Evolutionary conservation across 2,113 vertebrate species (phyloP).

Genomic region (Lichenostomus cassidix): DNA sequence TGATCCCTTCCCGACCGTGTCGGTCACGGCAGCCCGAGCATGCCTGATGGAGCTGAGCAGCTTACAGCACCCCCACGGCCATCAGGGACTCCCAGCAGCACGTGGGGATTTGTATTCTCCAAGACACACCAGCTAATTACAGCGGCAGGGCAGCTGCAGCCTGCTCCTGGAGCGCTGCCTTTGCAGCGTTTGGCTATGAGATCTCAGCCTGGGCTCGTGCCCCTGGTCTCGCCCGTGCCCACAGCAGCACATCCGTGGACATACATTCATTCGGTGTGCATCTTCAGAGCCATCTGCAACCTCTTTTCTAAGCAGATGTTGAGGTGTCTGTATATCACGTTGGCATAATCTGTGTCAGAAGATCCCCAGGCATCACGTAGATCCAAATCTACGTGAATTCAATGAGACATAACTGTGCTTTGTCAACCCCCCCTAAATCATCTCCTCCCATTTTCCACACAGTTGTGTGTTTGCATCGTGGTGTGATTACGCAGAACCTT

Average conservation of each 20-base stretch:
- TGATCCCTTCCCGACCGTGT: not conserved
- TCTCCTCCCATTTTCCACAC: not conserved
- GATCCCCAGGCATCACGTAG: constrained; percentile 2
- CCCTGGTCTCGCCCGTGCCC: not conserved
- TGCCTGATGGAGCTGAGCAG: not conserved
- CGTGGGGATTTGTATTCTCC: not conserved
- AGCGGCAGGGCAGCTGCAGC: not conserved
- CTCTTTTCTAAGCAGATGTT: not conserved
- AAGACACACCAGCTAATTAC: not conserved
- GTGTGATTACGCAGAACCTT: constrained; percentile 43
- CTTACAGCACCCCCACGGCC: not conserved
- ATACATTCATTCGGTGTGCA: not conserved
- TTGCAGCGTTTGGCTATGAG: not conserved
- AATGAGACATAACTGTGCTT: constrained; percentile 6
- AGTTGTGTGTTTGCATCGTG: not conserved
- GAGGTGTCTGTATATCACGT: not conserved
- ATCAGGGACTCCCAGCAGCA: not conserved
- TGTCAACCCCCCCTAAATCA: not conserved
- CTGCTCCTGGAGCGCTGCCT: not conserved
- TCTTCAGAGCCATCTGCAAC: not conserved
- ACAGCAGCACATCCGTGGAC: not conserved
- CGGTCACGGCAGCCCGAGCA: not conserved
- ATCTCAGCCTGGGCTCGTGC: not conserved
- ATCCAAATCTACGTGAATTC: not conserved
- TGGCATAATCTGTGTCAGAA: not conserved